Percentiles rank a stretch among this genome's conserved stretches.
Conservation (phyloP, 2,888 invertebrate genomes). For the Muscina levida region DNA sequence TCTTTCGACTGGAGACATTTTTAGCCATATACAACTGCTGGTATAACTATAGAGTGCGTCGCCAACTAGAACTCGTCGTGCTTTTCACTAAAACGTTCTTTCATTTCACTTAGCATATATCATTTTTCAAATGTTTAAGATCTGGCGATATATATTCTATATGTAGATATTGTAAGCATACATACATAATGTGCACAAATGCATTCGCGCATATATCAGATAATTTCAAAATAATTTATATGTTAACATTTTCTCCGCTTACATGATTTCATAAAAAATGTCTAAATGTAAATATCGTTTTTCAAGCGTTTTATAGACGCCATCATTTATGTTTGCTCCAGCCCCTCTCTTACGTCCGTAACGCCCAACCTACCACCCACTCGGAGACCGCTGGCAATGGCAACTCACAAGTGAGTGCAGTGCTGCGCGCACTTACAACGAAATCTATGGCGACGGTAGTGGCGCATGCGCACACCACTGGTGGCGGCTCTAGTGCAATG, state of each 20-base stretch:
- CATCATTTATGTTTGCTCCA: conserved; percentile 45
- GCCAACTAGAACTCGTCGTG: too few species aligned
- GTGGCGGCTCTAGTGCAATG: conserved; percentile 11
- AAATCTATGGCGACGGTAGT: not conserved
- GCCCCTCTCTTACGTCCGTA: not conserved
- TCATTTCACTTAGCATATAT: conserved; percentile 5
- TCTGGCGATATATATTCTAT: not conserved
- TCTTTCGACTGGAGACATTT: too few species aligned
- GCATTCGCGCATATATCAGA: conserved; percentile 4
- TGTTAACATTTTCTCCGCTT: conserved; percentile 53
- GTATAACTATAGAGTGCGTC: too few species aligned
- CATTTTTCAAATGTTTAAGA: not conserved
- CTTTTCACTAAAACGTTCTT: too few species aligned
- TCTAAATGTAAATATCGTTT: conserved; percentile 62
- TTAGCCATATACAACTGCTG: too few species aligned
- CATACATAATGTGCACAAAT: not conserved
- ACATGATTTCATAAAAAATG: conserved; percentile 64
- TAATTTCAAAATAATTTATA: conserved; percentile 49
- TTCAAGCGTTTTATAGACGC: conserved; percentile 61
- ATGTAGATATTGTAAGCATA: not conserved
- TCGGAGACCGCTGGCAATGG: not conserved
- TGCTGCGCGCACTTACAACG: conserved; percentile 24
- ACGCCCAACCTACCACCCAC: not conserved
- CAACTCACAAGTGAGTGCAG: not conserved
- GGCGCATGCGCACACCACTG: conserved; percentile 35